phyloP scores from a whole-genome alignment of 1,140 invertebrate species.

The Lepidurus packardi region DNA sequence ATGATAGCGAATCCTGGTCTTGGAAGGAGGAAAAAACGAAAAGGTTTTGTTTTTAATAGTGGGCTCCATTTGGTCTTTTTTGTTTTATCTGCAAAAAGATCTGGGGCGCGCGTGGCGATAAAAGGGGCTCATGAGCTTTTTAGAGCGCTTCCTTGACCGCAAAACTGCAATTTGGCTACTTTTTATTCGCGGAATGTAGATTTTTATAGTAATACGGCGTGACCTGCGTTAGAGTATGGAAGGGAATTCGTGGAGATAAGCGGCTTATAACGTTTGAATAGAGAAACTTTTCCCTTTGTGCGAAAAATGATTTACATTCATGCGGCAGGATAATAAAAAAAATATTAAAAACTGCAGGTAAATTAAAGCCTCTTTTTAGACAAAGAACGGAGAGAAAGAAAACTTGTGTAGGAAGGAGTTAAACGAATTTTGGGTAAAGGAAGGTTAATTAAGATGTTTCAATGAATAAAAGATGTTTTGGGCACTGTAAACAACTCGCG shows the following conservation, averaged over 20 bases:
- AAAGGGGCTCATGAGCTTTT: not conserved
- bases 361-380: too few species aligned
- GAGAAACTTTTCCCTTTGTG: not conserved
- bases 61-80: not conserved
- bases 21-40: not conserved
- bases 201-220: not conserved
- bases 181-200: not conserved
- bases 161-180: not conserved
- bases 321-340: not conserved
- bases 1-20: not conserved
- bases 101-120: slow-evolving; percentile 6
- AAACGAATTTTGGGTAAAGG: too few species aligned
- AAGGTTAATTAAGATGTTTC: too few species aligned
- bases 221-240: not conserved
- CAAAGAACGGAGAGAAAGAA: too few species aligned
- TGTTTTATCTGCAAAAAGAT: not conserved
- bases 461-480: too few species aligned
- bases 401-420: too few species aligned
- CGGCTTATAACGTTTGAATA: not conserved
- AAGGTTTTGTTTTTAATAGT: not conserved
- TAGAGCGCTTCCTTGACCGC: not conserved
- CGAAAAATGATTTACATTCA: not conserved
- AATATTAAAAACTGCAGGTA: too few species aligned
- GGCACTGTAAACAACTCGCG: too few species aligned
- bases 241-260: not conserved